Base-by-base conservation (phyloP, 1,140 invertebrate species). In the Vollenhovia emeryi region DNA sequence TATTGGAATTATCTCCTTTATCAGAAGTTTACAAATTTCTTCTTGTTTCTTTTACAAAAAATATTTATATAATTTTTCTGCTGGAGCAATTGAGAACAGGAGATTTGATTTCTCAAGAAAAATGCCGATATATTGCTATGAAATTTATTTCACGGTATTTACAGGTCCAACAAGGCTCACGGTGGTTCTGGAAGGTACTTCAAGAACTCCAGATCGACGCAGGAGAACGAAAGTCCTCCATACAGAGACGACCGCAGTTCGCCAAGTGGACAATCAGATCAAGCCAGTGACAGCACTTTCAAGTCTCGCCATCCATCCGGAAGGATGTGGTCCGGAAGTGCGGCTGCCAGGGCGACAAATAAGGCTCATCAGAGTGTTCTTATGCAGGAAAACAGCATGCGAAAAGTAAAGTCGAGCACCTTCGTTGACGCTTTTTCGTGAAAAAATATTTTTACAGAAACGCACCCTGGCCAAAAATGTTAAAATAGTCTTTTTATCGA, bases 261-360 rank as follows among this genome's bases (percentile, higher is more conserved):
- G 0, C 97, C 97, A 0, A 98, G 97, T 86, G 97, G 97, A 0
- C 97, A 98, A 92, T 98, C 97, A 74, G 97, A 98, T 93, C 96
- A 97, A 62, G 95, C 96, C 9, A 96, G 95, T 86, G 94, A 95
- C 13, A 96, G 95, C 73, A 95, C 95, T 6, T 96, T 95, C 73
- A 96, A 95, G 86, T 95, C 95, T 9, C 94, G 91, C 85, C 95
- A 91, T 40, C 76, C 93, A 24, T 94, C 94, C 3, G 92, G 90
- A 87, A 94, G 90, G 24, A 88, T 87, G 21, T 93, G 93, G 92
- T 86, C 89, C 6, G 93, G 92, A 36, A 95, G 85, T 66, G 94
- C 92, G 57, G 94, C 93, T 6, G 89, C 91, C 2, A 89, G 91
- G 52, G 92, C 91, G 6, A 91, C 92, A 1, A 91, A 92, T 79